phyloP scores from a whole-genome alignment of 2,113 vertebrate species.

The Pachyramphus minor region DNA sequence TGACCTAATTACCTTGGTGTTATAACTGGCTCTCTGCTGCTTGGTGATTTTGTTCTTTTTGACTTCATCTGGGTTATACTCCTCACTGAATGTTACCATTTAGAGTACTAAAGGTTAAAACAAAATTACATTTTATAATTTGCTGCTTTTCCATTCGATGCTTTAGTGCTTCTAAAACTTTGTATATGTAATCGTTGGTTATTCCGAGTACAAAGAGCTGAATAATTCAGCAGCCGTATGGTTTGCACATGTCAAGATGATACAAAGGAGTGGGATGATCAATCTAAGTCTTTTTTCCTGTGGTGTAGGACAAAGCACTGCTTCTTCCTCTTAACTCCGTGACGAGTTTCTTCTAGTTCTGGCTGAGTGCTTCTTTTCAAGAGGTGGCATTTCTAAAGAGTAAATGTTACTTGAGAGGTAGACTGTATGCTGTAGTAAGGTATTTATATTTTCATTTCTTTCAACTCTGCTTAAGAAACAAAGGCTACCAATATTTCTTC shows the following conservation, averaged over 20 bases:
- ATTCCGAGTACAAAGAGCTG: background rate
- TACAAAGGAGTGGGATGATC: background rate
- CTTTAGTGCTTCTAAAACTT: background rate
- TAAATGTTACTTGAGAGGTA: background rate
- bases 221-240: conserved; percentile 33
- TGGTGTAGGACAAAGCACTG: background rate
- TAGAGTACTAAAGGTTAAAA: background rate
- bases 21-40: background rate
- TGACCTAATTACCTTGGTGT: background rate
- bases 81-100: background rate
- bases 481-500: background rate
- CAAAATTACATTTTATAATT: background rate
- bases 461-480: background rate
- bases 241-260: background rate
- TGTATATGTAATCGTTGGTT: background rate
- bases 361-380: background rate
- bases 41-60: background rate
- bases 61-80: background rate
- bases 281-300: background rate
- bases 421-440: background rate
- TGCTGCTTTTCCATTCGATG: background rate
- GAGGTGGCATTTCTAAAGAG: background rate
- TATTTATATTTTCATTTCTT: background rate
- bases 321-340: background rate
- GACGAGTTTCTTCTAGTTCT: background rate